These are phyloP conservation scores for Pseudopipra pipra DNA, from an alignment of 2,113 vertebrate genomes.

Conservation along the genomic window DNA sequence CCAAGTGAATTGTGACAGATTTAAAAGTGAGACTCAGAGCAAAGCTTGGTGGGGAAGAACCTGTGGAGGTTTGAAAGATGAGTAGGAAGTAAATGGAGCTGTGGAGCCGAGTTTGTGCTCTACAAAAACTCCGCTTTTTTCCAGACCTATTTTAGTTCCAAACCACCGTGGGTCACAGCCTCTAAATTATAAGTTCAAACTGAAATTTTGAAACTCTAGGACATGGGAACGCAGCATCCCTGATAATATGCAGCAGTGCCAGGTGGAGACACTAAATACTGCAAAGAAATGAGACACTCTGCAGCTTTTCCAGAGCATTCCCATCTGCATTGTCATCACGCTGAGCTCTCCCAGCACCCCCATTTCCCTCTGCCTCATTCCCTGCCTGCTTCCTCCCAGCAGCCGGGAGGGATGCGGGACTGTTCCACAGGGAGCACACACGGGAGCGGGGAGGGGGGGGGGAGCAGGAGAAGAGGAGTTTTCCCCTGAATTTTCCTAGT, in stretches of 20 bases:
- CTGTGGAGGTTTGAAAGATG: not conserved
- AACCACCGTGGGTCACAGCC: not conserved
- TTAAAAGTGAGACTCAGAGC: not conserved
- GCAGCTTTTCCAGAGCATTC: not conserved
- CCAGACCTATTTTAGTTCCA: not conserved
- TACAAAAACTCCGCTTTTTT: not conserved
- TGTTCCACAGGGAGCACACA: not conserved
- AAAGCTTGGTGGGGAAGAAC: not conserved
- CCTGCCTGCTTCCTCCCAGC: not conserved
- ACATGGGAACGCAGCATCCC: not conserved
- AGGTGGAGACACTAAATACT: not conserved
- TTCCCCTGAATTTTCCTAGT: not conserved
- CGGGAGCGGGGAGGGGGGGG: not conserved
- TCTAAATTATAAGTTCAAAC: not conserved
- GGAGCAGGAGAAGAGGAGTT: not conserved
- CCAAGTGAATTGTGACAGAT: not conserved
- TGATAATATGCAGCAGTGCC: not conserved
- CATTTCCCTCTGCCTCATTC: not conserved
- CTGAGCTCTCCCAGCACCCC: not conserved
- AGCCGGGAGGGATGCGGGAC: not conserved
- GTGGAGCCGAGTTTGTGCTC: not conserved
- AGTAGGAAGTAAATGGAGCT: constrained; percentile 6
- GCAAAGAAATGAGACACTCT: not conserved
- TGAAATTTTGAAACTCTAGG: not conserved
- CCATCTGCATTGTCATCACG: rapidly evolving